Evolutionary conservation across 1,140 invertebrate species (phyloP).

Genomic region (Nasonia vitripennis): DNA sequence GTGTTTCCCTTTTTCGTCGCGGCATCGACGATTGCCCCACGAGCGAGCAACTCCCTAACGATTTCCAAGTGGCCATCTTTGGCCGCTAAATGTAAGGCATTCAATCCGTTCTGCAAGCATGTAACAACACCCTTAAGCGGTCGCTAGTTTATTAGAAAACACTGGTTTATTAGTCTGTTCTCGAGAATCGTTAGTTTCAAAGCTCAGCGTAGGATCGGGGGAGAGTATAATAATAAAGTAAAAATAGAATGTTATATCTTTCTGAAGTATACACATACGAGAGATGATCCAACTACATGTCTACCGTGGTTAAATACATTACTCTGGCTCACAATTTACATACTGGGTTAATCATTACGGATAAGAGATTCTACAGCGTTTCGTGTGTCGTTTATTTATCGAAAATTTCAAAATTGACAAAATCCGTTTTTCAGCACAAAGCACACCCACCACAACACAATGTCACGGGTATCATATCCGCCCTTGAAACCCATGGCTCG

Average conservation of each 20-base stretch:
- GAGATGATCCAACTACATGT: no score
- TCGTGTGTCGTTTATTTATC: no score
- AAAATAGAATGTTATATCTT: no score
- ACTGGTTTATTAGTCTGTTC: neutral
- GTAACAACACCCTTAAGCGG: slow-evolving; percentile 3
- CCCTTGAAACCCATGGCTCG: neutral
- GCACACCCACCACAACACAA: neutral
- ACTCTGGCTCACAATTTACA: no score
- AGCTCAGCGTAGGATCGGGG: neutral
- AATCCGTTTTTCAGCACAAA: neutral
- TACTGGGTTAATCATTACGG: no score
- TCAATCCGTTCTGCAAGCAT: slow-evolving; percentile 92
- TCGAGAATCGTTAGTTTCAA: neutral
- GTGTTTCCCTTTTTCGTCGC: slow-evolving; percentile 99
- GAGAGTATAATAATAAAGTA: neutral
- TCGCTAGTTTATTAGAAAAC: slow-evolving; percentile 1
- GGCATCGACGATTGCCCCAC: slow-evolving; percentile 95
- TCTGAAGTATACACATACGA: no score
- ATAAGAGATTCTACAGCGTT: no score
- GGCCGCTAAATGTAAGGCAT: slow-evolving; percentile 97
- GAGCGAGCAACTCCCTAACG: slow-evolving; percentile 91
- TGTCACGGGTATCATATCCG: no score
- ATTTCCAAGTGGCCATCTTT: slow-evolving; percentile 98
- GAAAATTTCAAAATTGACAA: neutral
- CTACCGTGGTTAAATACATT: no score